Evolutionary conservation across 2,113 vertebrate species (phyloP).

Genomic region (Agelaius tricolor): DNA sequence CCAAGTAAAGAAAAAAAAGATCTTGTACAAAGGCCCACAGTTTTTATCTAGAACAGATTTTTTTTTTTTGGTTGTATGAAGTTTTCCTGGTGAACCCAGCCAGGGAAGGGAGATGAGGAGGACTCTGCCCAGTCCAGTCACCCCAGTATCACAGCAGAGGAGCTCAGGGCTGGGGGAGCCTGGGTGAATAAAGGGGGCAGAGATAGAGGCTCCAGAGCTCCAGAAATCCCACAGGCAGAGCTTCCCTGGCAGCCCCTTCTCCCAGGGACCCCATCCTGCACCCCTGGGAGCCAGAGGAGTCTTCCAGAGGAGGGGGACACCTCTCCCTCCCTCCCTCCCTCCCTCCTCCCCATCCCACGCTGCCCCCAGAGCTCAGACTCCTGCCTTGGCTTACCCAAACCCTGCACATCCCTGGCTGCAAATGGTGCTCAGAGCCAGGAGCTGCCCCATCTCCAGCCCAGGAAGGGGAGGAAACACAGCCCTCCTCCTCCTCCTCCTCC

Average conservation of each 20-base stretch:
- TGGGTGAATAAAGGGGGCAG: rapidly evolving
- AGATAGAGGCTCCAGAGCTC: background rate
- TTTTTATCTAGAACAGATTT: background rate
- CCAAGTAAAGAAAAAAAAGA: background rate
- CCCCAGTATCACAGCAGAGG: background rate
- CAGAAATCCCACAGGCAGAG: background rate
- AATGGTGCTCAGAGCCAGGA: rapidly evolving
- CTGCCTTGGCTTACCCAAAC: rapidly evolving
- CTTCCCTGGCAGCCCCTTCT: background rate
- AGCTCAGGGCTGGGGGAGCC: background rate
- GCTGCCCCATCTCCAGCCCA: background rate
- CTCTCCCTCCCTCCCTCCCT: background rate
- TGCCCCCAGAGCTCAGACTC: background rate
- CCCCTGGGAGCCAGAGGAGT: background rate
- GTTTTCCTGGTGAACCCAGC: background rate
- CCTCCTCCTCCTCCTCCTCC: background rate
- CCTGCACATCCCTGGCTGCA: background rate
- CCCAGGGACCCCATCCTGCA: background rate
- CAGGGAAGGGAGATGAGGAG: background rate
- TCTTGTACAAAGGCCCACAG: background rate
- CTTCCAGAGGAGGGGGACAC: background rate
- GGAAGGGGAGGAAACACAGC: background rate
- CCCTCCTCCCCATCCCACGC: background rate
- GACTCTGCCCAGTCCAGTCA: background rate
- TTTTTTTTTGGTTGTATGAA: background rate